Percentiles rank a stretch among this genome's conserved stretches.
Evolutionary conservation across 2,888 invertebrate species (phyloP).

Genomic region (Diabrotica balteata): DNA sequence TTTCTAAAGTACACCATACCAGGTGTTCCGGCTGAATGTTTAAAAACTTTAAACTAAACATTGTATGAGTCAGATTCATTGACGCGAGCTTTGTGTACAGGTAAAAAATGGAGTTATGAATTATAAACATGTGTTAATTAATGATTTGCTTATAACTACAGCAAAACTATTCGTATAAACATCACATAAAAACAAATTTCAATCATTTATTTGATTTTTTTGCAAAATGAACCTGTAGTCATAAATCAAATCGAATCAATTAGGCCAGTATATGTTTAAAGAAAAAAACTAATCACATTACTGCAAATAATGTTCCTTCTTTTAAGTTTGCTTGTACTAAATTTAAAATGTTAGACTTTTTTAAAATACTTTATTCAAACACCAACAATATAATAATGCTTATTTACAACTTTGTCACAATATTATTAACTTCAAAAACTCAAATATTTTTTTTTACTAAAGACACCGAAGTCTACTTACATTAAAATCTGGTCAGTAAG

Average conservation of each 20-base stretch:
- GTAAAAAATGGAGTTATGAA: conserved; percentile 13
- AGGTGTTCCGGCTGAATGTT: conserved; percentile 12
- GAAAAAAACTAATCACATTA: too few species aligned
- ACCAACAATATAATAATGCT: too few species aligned
- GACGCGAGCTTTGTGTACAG: conserved; percentile 9
- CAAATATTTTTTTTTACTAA: too few species aligned
- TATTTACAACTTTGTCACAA: too few species aligned
- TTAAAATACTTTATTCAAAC: too few species aligned
- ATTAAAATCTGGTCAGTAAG: too few species aligned
- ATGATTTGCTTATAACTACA: conserved; percentile 17
- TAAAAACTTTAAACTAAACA: conserved; percentile 17
- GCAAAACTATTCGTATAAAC: not conserved
- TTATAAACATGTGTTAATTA: conserved; percentile 18
- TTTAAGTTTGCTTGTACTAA: too few species aligned
- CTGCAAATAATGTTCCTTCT: too few species aligned
- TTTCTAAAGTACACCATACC: not conserved
- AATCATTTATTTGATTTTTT: conserved; percentile 12
- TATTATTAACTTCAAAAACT: too few species aligned
- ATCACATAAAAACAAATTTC: conserved; percentile 8
- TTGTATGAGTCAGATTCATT: conserved; percentile 16
- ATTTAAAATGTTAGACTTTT: too few species aligned
- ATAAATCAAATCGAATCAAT: not conserved
- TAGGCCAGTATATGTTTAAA: not conserved
- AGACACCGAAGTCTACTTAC: too few species aligned
- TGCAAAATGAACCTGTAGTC: too few species aligned